Evolutionary conservation across 2,113 vertebrate species (phyloP).

Genomic region (Tursiops truncatus): DNA sequence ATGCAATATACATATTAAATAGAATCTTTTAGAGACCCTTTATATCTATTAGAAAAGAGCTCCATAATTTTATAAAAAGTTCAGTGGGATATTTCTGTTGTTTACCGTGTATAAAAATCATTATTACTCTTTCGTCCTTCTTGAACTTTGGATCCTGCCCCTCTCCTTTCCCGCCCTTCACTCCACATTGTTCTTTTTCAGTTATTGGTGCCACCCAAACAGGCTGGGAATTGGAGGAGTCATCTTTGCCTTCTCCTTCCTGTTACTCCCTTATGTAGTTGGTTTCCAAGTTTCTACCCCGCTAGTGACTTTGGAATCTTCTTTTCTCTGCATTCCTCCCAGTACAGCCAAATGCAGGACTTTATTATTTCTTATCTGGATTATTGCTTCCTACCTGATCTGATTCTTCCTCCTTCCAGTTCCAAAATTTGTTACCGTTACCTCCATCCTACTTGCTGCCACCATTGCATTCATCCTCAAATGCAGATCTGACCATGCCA

Average conservation of each 20-base stretch:
- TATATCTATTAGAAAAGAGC: background rate
- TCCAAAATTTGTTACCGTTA: background rate
- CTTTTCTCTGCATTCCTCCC: background rate
- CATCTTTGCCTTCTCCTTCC: background rate
- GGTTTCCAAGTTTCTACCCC: background rate
- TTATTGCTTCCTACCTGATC: conserved; percentile 34
- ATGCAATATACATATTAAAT: background rate
- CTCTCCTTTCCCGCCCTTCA: background rate
- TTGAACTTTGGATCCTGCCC: conserved; percentile 13
- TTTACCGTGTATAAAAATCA: conserved; percentile 16
- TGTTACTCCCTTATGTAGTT: background rate
- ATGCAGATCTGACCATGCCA: background rate
- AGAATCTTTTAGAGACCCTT: conserved; percentile 21
- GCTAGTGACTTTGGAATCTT: background rate
- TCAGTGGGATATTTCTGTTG: conserved; percentile 9
- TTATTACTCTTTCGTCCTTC: background rate
- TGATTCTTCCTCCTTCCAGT: background rate
- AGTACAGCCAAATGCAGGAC: background rate
- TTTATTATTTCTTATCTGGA: conserved; percentile 30
- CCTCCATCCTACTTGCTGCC: background rate
- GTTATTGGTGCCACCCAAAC: background rate
- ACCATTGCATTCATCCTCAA: background rate
- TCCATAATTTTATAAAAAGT: conserved; percentile 24
- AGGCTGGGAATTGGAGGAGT: background rate
- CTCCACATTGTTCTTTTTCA: background rate